phyloP scores from a whole-genome alignment of 2,888 invertebrate species.

The Eurois occulta region DNA sequence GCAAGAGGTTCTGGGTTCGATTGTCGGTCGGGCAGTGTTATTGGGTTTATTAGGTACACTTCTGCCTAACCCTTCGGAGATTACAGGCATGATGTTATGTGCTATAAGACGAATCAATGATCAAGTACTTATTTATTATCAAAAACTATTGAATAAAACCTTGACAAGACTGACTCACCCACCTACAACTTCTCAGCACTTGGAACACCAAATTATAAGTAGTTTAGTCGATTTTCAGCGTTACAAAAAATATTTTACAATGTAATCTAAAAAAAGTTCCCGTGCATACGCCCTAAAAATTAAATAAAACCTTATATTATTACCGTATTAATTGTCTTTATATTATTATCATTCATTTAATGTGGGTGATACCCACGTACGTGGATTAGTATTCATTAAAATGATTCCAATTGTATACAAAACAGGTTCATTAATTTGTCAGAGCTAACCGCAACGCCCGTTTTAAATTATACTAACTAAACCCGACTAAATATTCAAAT shows the following conservation, averaged over 20 bases:
- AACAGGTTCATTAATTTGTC: conserved; percentile 57
- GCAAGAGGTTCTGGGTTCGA: too few relatives aligned
- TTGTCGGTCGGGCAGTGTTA: too few relatives aligned
- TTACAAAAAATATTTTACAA: neutral
- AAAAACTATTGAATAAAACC: neutral
- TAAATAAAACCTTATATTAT: neutral
- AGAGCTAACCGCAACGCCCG: conserved; percentile 35
- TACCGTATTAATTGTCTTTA: neutral
- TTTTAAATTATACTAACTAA: conserved; percentile 59
- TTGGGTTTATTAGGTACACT: too few relatives aligned
- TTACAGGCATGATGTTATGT: too few relatives aligned
- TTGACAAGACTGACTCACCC: neutral
- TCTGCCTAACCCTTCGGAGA: too few relatives aligned
- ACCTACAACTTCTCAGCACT: neutral
- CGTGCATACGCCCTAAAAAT: neutral
- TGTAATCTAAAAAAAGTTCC: neutral
- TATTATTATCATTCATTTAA: neutral
- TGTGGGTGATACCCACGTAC: conserved; percentile 1
- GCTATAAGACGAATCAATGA: neutral
- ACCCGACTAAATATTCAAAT: conserved; percentile 53
- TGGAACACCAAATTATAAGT: neutral
- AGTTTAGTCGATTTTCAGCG: neutral
- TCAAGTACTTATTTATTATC: neutral
- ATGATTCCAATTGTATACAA: conserved; percentile 44
- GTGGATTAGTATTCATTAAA: conserved; percentile 47